Evolutionary conservation across 2,113 vertebrate species (phyloP).

Genomic region (Danionella cerebrum): DNA sequence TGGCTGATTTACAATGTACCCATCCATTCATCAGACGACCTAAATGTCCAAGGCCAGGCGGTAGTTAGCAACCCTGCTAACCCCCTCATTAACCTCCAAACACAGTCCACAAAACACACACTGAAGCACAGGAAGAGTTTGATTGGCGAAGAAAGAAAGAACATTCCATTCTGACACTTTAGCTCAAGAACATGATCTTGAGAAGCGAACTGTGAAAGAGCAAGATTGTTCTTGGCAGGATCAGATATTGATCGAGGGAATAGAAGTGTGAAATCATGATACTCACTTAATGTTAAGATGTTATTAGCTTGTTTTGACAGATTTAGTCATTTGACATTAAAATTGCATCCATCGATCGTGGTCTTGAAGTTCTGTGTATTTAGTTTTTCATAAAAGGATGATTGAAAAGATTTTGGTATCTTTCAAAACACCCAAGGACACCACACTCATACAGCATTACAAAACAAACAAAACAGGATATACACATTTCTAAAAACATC

Average conservation of each 20-base stretch:
- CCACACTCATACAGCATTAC: no score
- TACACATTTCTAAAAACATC: no score
- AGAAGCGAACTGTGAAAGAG: neutral
- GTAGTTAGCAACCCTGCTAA: slow-evolving; percentile 43
- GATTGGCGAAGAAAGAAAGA: slow-evolving; percentile 25
- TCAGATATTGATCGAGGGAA: slow-evolving; percentile 1
- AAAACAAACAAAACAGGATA: no score
- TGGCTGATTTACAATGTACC: slow-evolving; percentile 55
- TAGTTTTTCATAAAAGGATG: no score
- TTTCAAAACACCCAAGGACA: no score
- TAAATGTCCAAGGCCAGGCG: slow-evolving; percentile 30
- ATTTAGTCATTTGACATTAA: neutral
- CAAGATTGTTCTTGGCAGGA: slow-evolving; percentile 1
- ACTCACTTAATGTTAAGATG: neutral
- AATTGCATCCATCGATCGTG: neutral
- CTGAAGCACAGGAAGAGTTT: neutral
- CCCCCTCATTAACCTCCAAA: slow-evolving; percentile 45
- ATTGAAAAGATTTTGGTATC: no score
- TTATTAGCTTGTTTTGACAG: neutral
- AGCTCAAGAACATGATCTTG: slow-evolving; percentile 24
- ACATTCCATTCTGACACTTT: slow-evolving; percentile 17
- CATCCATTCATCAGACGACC: slow-evolving; percentile 52
- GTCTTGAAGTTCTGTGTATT: no score
- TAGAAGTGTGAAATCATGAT: neutral
- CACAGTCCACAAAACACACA: slow-evolving; percentile 33